Base-by-base conservation (phyloP, 2,888 invertebrate species). In the Nymphalis polychloros region DNA sequence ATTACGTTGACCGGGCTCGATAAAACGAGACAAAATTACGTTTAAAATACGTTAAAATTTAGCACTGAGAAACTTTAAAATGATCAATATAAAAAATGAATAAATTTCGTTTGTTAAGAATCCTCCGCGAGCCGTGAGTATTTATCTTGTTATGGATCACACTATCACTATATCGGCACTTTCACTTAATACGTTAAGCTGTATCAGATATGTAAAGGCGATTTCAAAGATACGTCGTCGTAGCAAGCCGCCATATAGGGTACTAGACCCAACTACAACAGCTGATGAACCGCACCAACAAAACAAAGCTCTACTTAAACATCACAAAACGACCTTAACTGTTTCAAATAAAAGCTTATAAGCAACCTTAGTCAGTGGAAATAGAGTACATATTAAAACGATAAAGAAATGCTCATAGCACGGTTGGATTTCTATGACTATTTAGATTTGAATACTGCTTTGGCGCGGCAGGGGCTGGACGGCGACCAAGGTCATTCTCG, bases 211-310 rank as follows among this genome's bases (percentile, higher is more conserved):
- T 57, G 46, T 48, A 31, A 46, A 53, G 59, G 62, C 31, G 55
- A 70, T 64, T 69, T 61, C 23, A 64, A 74, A 75, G 76, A 79
- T 82, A 87, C 90, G 90, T 87, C 85, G 80, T 80, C 76, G 76
- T 81, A 72, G 77, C 71, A 70, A 81, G 81, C 78, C 82, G 81
- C 78, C 82, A 79, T 82, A 79, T 79, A 81, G 77, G 82, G 79
- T 79, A 90, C 91, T 90, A 90, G 85, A 77, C 80, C 78, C 75
- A 73, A 79, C 78, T 76, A 80, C 81, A 88, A 88, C 90, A 91
- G 90, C 91, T 92, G 91, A 88, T 88, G 85, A 86, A 88, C 89
- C 89, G 86, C 88, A 82, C 84, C 79, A 87, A 84, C 89, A 89
- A 89, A 90, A 90, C 88, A 90, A 87, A 84, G 82, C 80, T 70